These are phyloP conservation scores for Sapajus apella DNA, from an alignment of 2,113 vertebrate genomes.

Conservation along the genomic window DNA sequence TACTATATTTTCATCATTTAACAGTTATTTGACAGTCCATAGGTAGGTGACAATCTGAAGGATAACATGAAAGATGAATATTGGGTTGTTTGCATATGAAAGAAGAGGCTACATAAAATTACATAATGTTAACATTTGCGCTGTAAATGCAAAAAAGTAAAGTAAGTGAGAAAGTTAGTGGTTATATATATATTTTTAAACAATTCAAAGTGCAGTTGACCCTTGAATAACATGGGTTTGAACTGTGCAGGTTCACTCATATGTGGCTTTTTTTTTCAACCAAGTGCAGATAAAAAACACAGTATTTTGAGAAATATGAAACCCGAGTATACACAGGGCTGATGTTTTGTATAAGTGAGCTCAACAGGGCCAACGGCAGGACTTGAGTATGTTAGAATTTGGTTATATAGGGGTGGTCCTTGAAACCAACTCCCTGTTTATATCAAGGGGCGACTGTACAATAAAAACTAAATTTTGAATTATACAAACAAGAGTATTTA, in stretches of 20 bases:
- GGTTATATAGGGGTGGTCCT: background rate
- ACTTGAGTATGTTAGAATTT: background rate
- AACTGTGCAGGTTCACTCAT: background rate
- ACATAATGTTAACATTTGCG: background rate
- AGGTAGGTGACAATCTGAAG: conserved; percentile 48
- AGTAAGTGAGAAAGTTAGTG: conserved; percentile 25
- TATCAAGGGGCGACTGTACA: background rate
- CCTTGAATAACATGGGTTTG: background rate
- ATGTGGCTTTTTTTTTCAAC: background rate
- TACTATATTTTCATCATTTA: conserved; percentile 24
- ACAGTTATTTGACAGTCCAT: conserved; percentile 31
- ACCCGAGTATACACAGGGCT: background rate
- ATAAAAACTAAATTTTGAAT: conserved; percentile 34
- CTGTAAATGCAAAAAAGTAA: conserved; percentile 11
- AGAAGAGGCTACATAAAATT: conserved; percentile 9
- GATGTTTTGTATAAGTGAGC: background rate
- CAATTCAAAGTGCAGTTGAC: background rate
- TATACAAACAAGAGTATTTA: background rate
- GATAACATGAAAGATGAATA: conserved; percentile 39
- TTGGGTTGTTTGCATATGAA: background rate
- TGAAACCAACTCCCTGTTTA: background rate
- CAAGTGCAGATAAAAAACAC: background rate
- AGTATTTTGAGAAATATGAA: background rate
- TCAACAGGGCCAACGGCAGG: background rate
- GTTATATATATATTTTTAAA: conserved; percentile 27